Conservation (phyloP, 2,797 vertebrate species). For the Clarias platycephalus region DNA sequence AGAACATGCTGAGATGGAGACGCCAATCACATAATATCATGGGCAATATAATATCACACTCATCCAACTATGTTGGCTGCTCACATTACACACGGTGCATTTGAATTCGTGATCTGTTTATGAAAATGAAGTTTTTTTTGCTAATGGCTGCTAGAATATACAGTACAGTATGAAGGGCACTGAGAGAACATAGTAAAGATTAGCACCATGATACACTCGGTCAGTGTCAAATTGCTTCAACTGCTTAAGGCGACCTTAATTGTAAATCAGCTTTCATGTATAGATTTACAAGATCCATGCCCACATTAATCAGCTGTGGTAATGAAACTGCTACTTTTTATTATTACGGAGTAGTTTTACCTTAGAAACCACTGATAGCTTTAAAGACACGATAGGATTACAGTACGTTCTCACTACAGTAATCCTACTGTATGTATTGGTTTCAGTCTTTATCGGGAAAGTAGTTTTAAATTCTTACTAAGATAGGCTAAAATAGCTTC, state of each 20-base stretch:
- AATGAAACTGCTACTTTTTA: conserved; percentile 7
- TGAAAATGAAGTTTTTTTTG: conserved; percentile 4
- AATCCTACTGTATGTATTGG: background rate
- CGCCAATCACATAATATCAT: conserved; percentile 15
- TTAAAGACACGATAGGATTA: conserved; percentile 9
- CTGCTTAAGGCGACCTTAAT: background rate
- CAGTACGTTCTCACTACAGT: conserved; percentile 47
- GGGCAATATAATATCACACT: background rate
- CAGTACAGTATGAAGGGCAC: background rate
- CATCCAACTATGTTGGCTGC: background rate
- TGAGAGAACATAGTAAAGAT: background rate
- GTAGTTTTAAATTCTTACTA: too few relatives aligned
- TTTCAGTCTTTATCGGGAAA: conserved; percentile 3
- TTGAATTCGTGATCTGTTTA: background rate
- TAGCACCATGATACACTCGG: background rate
- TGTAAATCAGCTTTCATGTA: conserved; percentile 18
- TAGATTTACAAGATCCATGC: background rate
- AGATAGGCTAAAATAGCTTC: too few relatives aligned
- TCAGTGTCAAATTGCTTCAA: conserved; percentile 12
- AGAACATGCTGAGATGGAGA: conserved; percentile 6
- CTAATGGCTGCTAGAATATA: background rate
- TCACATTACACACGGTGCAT: background rate
- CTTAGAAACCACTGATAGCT: background rate
- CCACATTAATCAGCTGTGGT: background rate
- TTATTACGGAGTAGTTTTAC: conserved; percentile 3